A percentile compares a stretch with the other conserved stretches of the same genome.
Conservation (phyloP, 2,113 vertebrate species). For the Cryptoleucopteryx plumbea region DNA sequence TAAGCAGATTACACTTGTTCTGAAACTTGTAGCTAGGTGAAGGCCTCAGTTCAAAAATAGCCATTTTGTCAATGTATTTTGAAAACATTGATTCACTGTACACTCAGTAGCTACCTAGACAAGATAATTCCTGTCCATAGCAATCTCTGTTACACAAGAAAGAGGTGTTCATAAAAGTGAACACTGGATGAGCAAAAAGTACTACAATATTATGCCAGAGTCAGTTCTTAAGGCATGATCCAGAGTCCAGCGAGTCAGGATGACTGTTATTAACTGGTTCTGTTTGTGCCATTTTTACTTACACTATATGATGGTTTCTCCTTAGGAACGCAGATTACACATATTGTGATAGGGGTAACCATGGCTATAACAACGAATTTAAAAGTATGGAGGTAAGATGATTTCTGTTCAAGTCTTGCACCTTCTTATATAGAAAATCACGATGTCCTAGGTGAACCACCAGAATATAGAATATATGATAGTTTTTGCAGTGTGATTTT, state of each 20-base stretch:
- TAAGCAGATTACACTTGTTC: neutral
- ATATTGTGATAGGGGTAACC: slow-evolving; percentile 82
- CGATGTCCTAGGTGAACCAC: neutral
- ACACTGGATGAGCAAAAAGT: neutral
- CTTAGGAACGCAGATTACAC: slow-evolving; percentile 63
- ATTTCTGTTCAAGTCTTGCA: neutral
- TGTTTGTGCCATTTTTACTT: neutral
- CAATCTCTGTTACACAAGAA: neutral
- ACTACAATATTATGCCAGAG: neutral
- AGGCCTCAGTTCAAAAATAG: neutral
- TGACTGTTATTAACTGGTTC: neutral
- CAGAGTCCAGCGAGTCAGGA: neutral
- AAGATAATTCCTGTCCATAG: neutral
- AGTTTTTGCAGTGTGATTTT: neutral
- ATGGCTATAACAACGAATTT: slow-evolving; percentile 92
- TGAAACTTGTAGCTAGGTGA: neutral
- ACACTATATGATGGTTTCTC: neutral
- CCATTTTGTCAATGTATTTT: neutral
- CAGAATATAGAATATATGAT: neutral
- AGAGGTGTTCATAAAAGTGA: neutral
- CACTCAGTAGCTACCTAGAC: neutral
- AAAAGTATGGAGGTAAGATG: slow-evolving; percentile 90
- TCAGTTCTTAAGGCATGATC: neutral
- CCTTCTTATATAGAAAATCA: neutral
- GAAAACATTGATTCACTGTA: neutral